These are phyloP conservation scores for Propithecus perrieri DNA, from an alignment of 2,797 vertebrate genomes.

Conservation along the genomic window DNA sequence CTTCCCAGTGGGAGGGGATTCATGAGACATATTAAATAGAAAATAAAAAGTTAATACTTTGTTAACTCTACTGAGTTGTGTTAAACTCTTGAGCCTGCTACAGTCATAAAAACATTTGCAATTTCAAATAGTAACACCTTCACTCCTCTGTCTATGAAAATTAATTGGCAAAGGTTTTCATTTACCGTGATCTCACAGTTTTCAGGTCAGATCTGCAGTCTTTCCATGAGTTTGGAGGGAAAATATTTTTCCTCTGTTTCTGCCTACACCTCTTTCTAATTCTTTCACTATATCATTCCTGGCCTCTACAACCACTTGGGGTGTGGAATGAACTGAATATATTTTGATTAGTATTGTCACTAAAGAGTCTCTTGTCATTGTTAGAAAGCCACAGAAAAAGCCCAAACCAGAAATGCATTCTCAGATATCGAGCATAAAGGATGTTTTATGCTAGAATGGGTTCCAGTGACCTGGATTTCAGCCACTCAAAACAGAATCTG, in stretches of 20 bases:
- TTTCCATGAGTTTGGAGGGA: background rate
- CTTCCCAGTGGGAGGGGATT: background rate
- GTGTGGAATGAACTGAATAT: background rate
- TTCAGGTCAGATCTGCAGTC: background rate
- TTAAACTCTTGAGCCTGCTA: background rate
- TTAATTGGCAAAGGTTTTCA: background rate
- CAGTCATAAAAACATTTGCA: background rate
- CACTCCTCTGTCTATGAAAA: background rate
- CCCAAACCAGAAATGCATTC: background rate
- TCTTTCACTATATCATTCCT: background rate
- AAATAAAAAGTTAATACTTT: background rate
- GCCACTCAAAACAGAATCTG: background rate
- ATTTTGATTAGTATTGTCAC: background rate
- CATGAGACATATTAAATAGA: background rate
- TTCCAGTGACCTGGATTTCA: background rate
- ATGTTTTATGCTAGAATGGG: background rate
- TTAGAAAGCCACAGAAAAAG: background rate
- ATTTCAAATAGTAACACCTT: background rate
- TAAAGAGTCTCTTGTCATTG: background rate
- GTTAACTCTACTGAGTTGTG: background rate
- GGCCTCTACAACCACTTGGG: background rate
- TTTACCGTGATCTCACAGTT: background rate
- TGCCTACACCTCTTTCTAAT: background rate
- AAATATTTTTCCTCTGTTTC: background rate
- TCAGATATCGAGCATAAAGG: background rate